These are phyloP conservation scores for Octopus sinensis DNA, from an alignment of 1,140 invertebrate species.

Conservation along the genomic window DNA sequence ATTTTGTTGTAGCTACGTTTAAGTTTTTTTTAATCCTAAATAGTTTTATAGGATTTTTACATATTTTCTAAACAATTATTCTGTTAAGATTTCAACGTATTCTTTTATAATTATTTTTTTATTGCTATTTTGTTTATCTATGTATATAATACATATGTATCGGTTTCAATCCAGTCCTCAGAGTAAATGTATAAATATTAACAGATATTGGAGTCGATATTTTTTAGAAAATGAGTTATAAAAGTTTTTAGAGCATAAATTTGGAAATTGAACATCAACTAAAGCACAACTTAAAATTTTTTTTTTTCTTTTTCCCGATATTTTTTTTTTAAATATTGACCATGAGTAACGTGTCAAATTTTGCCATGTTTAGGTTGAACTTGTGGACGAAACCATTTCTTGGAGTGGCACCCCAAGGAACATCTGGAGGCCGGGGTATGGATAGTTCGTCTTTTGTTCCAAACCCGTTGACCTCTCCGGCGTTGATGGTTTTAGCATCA, in stretches of 20 bases:
- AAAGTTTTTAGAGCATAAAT: no score
- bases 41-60: not conserved
- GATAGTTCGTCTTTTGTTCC: slow-evolving; percentile 69
- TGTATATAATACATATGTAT: not conserved
- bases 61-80: no score
- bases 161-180: no score
- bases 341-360: slow-evolving; percentile 36
- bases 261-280: no score
- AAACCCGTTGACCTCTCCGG: slow-evolving; percentile 73
- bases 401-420: slow-evolving; percentile 29
- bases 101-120: not conserved
- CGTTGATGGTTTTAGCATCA: slow-evolving; percentile 74
- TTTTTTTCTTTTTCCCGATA: not conserved
- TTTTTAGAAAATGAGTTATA: no score
- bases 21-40: no score
- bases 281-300: no score
- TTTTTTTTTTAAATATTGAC: not conserved
- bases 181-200: no score
- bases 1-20: no score
- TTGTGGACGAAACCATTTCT: slow-evolving; percentile 54
- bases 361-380: slow-evolving; percentile 55
- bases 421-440: slow-evolving; percentile 55
- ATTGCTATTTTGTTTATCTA: not conserved
- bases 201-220: no score
- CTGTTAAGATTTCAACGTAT: no score